Evolutionary conservation across 2,113 vertebrate genomes (phyloP).

Genomic region (Channa argus): DNA sequence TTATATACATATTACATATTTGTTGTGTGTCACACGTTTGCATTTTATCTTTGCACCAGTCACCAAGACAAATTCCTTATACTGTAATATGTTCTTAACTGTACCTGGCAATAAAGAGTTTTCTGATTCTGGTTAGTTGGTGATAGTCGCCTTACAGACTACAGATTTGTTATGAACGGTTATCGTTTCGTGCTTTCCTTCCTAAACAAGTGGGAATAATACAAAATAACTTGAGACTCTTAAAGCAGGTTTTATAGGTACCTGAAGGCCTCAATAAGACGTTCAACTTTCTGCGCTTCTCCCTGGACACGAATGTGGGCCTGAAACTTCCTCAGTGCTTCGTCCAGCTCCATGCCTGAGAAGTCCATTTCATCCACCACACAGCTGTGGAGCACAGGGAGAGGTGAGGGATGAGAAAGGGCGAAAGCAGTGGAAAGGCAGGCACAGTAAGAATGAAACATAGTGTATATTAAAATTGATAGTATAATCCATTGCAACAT

Average conservation of each 20-base stretch:
- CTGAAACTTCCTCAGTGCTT: constrained; percentile 97
- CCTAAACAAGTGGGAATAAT: no score
- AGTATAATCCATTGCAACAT: background rate
- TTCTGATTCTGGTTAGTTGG: no score
- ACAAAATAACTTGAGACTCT: no score
- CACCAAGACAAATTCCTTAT: no score
- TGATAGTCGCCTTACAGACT: no score
- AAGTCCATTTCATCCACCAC: constrained; percentile 99
- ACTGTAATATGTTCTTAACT: no score
- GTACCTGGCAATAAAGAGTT: no score
- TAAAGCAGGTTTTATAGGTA: constrained; percentile 56
- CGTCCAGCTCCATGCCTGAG: constrained; percentile 96
- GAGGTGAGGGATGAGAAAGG: background rate
- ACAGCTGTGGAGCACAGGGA: constrained; percentile 82
- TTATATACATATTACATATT: no score
- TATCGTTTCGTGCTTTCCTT: no score
- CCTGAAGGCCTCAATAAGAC: constrained; percentile 98
- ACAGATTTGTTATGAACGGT: no score
- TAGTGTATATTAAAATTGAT: constrained; percentile 3
- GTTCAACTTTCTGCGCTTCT: constrained; percentile 97
- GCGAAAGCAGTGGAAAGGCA: background rate
- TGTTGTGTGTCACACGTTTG: no score
- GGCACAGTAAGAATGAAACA: background rate
- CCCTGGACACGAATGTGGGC: constrained; percentile 98
- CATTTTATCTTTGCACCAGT: no score